A percentile compares a stretch with the other conserved stretches of the same genome.
Evolutionary conservation across 2,113 vertebrate species (phyloP).

Genomic region (Pseudorhombus dupliciocellatus): DNA sequence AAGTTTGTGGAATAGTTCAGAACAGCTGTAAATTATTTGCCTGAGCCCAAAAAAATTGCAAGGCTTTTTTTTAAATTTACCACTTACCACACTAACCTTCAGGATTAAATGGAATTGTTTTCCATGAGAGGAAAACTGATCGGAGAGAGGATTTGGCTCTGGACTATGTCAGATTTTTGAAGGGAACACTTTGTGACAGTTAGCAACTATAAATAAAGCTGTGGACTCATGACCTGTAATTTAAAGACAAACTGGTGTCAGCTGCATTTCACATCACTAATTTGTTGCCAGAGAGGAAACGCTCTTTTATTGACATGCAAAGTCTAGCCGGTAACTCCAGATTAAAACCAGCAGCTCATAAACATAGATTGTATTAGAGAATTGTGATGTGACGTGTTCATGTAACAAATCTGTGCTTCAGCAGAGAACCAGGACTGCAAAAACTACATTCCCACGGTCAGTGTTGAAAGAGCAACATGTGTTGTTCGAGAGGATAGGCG

Average conservation of each 20-base stretch:
- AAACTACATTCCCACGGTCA: conserved; percentile 35
- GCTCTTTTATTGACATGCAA: not conserved
- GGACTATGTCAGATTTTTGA: conserved; percentile 57
- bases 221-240: conserved; percentile 32
- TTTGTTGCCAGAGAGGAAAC: not conserved
- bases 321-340: not conserved
- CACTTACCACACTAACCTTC: not conserved
- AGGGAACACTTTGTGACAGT: conserved; percentile 66
- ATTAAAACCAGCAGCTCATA: not conserved
- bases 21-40: not conserved
- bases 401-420: not conserved
- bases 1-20: not conserved
- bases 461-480: conserved; percentile 19
- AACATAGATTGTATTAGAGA: not conserved
- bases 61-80: not conserved
- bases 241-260: conserved; percentile 19
- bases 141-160: conserved; percentile 54
- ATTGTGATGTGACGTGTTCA: not conserved
- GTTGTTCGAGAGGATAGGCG: not conserved
- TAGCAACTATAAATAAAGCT: conserved; percentile 50
- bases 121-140: conserved; percentile 17
- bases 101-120: conserved; percentile 7
- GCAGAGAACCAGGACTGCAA: conserved; percentile 31
- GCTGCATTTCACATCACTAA: not conserved
- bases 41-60: no score